Conservation (phyloP, 2,888 invertebrate species). For the Orthonychiurus folsomi region DNA sequence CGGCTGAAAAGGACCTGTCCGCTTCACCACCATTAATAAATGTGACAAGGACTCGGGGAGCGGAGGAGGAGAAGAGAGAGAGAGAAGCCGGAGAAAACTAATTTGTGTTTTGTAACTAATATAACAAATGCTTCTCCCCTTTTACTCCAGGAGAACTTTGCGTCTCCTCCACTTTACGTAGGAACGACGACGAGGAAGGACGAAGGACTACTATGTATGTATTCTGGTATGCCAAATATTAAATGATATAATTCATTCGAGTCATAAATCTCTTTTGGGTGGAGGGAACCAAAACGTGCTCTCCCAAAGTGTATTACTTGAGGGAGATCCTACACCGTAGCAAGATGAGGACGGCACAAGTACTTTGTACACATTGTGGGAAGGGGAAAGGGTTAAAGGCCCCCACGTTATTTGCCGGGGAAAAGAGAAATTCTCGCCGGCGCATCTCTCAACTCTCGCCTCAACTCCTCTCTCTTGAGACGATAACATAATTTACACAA, state of each 20-base stretch:
- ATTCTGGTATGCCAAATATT: constrained; percentile 39
- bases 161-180: no score
- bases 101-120: constrained; percentile 34
- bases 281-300: no score
- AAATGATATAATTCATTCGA: constrained; percentile 39
- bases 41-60: constrained; percentile 33
- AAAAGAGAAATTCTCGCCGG: background rate
- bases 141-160: background rate
- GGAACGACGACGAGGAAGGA: no score
- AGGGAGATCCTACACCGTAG: no score
- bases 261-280: constrained; percentile 34
- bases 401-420: background rate
- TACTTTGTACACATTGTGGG: no score
- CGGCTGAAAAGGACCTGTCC: constrained; percentile 32
- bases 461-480: constrained; percentile 9
- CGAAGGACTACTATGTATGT: no score
- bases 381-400: background rate
- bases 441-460: background rate
- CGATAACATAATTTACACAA: constrained; percentile 17
- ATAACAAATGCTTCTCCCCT: constrained; percentile 12
- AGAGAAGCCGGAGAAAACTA: constrained; percentile 31
- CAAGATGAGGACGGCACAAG: no score
- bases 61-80: background rate
- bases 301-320: no score
- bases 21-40: constrained; percentile 38